Conservation (phyloP, 1,140 invertebrate genomes). For the Brachionus plicatilis region DNA sequence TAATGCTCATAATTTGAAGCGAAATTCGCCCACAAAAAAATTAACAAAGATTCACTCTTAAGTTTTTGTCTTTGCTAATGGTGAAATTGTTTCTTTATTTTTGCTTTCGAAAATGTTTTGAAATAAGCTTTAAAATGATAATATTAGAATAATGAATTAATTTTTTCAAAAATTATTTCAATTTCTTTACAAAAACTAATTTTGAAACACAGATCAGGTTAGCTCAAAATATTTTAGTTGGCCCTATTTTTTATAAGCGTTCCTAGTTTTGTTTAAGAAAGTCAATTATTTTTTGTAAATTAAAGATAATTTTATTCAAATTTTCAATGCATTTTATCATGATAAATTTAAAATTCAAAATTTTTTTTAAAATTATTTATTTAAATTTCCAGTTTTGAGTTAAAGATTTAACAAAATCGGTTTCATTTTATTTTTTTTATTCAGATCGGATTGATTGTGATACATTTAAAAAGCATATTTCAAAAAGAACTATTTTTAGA, state of each 20-base stretch:
- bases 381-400: background rate
- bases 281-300: background rate
- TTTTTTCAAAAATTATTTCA: background rate
- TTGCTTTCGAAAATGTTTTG: background rate
- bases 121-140: background rate
- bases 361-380: background rate
- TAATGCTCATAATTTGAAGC: background rate
- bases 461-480: background rate
- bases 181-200: background rate
- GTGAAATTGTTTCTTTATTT: slow-evolving; percentile 1
- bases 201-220: background rate
- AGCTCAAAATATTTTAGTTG: background rate
- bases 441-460: background rate
- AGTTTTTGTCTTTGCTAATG: background rate
- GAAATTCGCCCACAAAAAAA: background rate
- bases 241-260: background rate
- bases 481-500: background rate
- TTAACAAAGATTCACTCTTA: background rate
- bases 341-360: background rate
- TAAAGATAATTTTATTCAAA: background rate
- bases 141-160: background rate
- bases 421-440: no score
- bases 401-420: no score
- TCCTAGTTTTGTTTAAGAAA: background rate
- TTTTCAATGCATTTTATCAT: background rate